Conservation (phyloP, 1,140 invertebrate genomes). For the Limonius californicus region DNA sequence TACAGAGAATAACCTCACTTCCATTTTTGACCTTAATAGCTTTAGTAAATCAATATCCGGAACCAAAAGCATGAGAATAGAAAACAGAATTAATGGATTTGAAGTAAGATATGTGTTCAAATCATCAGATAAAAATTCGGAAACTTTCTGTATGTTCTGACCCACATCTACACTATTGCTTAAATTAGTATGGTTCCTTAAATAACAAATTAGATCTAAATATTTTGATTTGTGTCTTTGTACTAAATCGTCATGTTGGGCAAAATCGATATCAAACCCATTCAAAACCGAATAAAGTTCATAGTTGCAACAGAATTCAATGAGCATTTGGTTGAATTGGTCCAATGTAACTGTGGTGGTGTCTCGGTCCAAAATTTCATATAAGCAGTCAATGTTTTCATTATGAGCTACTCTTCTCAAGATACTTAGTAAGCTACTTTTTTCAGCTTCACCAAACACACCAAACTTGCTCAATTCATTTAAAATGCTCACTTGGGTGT, state of each 20-base stretch:
- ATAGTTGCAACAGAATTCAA: constrained; percentile 53
- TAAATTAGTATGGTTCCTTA: constrained; percentile 35
- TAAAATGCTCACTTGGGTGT: constrained; percentile 27
- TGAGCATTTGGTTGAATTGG: constrained; percentile 53
- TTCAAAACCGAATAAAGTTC: constrained; percentile 51
- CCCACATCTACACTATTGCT: constrained; percentile 28
- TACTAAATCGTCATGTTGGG: constrained; percentile 25
- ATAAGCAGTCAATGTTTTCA: constrained; percentile 52
- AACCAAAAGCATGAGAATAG: neutral
- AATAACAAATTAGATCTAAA: constrained; percentile 40
- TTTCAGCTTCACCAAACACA: constrained; percentile 52
- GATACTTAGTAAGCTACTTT: constrained; percentile 50
- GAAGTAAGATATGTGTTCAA: constrained; percentile 45
- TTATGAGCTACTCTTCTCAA: constrained; percentile 52
- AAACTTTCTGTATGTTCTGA: constrained; percentile 38
- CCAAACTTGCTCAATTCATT: constrained; percentile 54
- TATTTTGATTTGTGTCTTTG: constrained; percentile 32
- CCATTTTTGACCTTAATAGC: constrained; percentile 44
- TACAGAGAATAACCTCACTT: constrained; percentile 48
- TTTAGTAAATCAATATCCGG: neutral
- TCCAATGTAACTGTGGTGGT: constrained; percentile 52
- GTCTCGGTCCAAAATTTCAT: constrained; percentile 52
- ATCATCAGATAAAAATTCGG: constrained; percentile 42
- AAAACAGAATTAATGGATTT: constrained; percentile 38
- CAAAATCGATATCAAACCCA: constrained; percentile 48